Evolutionary conservation across 2,888 invertebrate genomes (phyloP).

Genomic region (Embidobia sp.): DNA sequence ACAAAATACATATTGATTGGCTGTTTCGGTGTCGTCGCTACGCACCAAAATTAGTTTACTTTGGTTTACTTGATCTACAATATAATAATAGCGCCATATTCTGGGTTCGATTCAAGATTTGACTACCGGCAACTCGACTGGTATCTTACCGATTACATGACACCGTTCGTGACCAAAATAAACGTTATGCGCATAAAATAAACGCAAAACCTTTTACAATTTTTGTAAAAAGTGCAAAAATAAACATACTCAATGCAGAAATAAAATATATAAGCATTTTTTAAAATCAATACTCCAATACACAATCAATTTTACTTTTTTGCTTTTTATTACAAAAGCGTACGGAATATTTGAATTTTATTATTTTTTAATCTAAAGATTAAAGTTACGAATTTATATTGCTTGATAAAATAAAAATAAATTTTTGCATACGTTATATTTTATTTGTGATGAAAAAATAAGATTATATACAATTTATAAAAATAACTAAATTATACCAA

Average conservation of each 20-base stretch:
- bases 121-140: slow-evolving; percentile 5
- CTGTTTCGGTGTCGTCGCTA: slow-evolving; percentile 12
- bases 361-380: too few relatives aligned
- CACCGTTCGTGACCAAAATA: not conserved
- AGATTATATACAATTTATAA: too few relatives aligned
- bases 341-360: too few relatives aligned
- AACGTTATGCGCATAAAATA: not conserved
- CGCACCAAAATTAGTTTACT: slow-evolving; percentile 33
- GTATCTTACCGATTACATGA: not conserved
- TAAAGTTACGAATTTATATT: too few relatives aligned
- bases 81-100: slow-evolving; percentile 50
- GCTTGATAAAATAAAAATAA: too few relatives aligned
- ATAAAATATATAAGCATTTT: too few relatives aligned
- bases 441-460: too few relatives aligned
- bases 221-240: not conserved
- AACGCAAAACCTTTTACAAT: not conserved
- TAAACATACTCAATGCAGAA: not conserved
- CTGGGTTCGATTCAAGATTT: slow-evolving; percentile 32
- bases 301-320: too few relatives aligned
- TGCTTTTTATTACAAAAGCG: too few relatives aligned
- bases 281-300: too few relatives aligned
- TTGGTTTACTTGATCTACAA: slow-evolving; percentile 47
- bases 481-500: too few relatives aligned
- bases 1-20: slow-evolving; percentile 27
- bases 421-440: too few relatives aligned